Evolutionary conservation across 2,113 vertebrate species (phyloP).

Genomic region (Poicephalus gulielmi): DNA sequence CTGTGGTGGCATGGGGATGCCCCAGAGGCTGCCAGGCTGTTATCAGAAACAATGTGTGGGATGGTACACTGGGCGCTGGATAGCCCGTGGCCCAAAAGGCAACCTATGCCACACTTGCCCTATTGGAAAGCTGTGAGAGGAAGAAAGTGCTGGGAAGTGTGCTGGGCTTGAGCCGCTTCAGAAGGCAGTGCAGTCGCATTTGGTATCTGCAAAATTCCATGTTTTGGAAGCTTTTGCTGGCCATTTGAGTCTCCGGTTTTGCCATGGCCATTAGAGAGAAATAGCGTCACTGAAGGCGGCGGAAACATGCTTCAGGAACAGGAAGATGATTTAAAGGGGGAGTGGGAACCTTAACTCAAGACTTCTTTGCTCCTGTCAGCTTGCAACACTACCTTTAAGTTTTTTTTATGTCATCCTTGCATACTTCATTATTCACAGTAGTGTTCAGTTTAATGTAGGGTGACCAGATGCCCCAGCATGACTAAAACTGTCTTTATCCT

Average conservation of each 20-base stretch:
- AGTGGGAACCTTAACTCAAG: background rate
- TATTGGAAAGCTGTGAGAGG: background rate
- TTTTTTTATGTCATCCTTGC: constrained; percentile 38
- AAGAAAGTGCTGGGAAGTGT: background rate
- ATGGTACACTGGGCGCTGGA: fast-evolving
- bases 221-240: background rate
- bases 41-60: background rate
- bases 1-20: background rate
- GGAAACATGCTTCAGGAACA: background rate
- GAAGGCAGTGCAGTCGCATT: too few species aligned
- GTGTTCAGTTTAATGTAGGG: background rate
- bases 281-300: background rate
- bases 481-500: constrained; percentile 18
- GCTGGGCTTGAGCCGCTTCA: background rate
- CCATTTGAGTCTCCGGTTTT: background rate
- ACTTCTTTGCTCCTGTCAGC: background rate
- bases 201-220: background rate
- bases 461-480: constrained; percentile 24
- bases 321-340: background rate
- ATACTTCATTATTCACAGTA: background rate
- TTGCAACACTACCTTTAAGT: background rate
- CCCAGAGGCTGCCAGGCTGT: background rate
- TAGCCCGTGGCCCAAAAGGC: background rate
- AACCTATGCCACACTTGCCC: fast-evolving
- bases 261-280: background rate